These are phyloP conservation scores for Etheostoma cragini DNA, from an alignment of 2,113 vertebrate species.

Conservation along the genomic window DNA sequence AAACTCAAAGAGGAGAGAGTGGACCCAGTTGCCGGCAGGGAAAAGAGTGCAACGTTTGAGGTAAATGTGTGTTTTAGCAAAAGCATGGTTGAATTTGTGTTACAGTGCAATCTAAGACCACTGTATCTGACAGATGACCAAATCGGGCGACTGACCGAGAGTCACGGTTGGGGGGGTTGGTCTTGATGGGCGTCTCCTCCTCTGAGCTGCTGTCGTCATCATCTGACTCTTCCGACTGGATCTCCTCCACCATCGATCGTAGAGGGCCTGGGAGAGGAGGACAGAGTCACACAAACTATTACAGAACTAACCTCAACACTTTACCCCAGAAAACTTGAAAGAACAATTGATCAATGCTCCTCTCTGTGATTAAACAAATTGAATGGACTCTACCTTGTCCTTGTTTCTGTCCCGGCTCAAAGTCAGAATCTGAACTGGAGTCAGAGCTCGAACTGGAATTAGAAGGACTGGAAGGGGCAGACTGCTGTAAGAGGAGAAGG, in stretches of 20 bases:
- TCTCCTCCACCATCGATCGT: constrained; percentile 96
- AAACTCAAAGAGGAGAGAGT: no score
- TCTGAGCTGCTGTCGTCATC: constrained; percentile 96
- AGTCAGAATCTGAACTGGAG: constrained; percentile 97
- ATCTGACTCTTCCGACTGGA: constrained; percentile 95
- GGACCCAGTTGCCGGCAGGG: not conserved
- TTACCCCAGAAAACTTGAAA: not conserved
- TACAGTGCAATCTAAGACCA: not conserved
- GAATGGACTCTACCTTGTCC: constrained; percentile 89
- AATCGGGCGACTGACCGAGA: constrained; percentile 87
- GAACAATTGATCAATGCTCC: not conserved
- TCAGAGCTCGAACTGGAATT: constrained; percentile 96
- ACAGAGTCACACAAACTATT: not conserved
- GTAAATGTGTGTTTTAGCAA: not conserved
- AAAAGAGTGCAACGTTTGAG: not conserved
- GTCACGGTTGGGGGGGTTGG: constrained; percentile 90
- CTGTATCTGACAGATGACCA: not conserved
- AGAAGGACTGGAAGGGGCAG: constrained; percentile 92
- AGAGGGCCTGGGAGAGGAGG: constrained; percentile 85
- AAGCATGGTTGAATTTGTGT: not conserved
- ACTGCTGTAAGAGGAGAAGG: constrained; percentile 82
- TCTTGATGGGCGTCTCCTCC: constrained; percentile 90
- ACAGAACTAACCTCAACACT: not conserved
- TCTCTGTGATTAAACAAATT: not conserved
- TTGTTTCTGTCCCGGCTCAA: constrained; percentile 96